These are phyloP conservation scores for Zosterops lateralis DNA, from an alignment of 2,113 vertebrate genomes.

Conservation along the genomic window DNA sequence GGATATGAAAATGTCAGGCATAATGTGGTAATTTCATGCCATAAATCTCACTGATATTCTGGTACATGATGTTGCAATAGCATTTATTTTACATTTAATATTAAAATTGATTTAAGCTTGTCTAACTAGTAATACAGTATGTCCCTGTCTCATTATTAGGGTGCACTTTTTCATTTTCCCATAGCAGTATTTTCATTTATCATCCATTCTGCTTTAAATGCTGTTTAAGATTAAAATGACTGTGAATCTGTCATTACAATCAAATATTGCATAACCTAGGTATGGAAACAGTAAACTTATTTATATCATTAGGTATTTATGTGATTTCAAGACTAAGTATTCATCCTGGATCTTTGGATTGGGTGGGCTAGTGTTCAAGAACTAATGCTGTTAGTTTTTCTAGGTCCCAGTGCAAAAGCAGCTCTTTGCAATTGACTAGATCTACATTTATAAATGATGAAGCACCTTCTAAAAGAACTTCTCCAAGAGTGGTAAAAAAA, in stretches of 20 bases:
- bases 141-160: neutral
- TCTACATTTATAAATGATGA: neutral
- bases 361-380: neutral
- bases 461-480: neutral
- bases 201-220: neutral
- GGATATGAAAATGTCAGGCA: neutral
- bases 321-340: neutral
- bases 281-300: neutral
- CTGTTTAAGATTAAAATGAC: neutral
- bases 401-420: neutral
- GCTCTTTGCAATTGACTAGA: neutral
- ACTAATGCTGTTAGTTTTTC: neutral
- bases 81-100: conserved; percentile 10
- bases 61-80: neutral
- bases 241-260: neutral
- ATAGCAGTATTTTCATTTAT: neutral
- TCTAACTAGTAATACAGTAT: neutral
- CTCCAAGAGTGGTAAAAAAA: neutral
- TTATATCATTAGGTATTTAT: neutral
- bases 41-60: conserved; percentile 4
- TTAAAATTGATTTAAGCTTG: conserved; percentile 8
- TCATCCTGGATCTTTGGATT: neutral
- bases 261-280: neutral
- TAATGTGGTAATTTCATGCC: neutral
- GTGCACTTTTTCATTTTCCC: neutral